Evolutionary conservation across 2,888 invertebrate genomes (phyloP).

Genomic region (Argyresthia goedartella): DNA sequence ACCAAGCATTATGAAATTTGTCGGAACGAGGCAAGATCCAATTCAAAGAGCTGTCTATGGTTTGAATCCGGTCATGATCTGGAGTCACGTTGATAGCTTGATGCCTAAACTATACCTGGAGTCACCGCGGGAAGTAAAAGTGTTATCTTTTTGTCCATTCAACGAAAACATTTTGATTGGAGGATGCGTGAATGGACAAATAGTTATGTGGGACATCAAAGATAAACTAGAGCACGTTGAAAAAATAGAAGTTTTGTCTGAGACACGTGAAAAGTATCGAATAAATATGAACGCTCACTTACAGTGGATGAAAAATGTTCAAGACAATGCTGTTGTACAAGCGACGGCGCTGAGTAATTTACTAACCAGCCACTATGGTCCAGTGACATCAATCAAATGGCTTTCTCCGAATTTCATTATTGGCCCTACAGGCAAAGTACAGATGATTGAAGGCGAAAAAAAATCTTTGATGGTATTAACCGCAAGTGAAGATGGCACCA

Average conservation of each 20-base stretch:
- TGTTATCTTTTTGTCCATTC: slow-evolving; percentile 77
- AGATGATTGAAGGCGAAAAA: slow-evolving; percentile 31
- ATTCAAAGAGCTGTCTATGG: slow-evolving; percentile 72
- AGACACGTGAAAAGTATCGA: slow-evolving; percentile 74
- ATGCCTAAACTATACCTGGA: slow-evolving; percentile 78
- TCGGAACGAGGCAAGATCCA: slow-evolving; percentile 48
- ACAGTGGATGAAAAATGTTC: slow-evolving; percentile 77
- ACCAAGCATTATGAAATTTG: slow-evolving; percentile 50
- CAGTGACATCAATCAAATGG: slow-evolving; percentile 78
- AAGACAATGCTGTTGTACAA: slow-evolving; percentile 68
- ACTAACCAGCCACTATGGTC: slow-evolving; percentile 71
- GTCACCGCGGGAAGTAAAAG: slow-evolving; percentile 74
- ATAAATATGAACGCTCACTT: slow-evolving; percentile 72
- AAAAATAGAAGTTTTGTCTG: slow-evolving; percentile 70
- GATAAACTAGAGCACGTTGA: slow-evolving; percentile 75
- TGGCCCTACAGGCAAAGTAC: slow-evolving; percentile 70
- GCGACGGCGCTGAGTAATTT: slow-evolving; percentile 74
- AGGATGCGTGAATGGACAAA: slow-evolving; percentile 79
- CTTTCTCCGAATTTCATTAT: slow-evolving; percentile 72
- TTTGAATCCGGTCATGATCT: slow-evolving; percentile 77
- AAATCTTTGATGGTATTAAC: slow-evolving; percentile 74
- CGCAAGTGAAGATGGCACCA: slow-evolving; percentile 75
- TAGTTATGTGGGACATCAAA: slow-evolving; percentile 78
- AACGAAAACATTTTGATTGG: slow-evolving; percentile 78
- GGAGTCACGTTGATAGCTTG: slow-evolving; percentile 80